Evolutionary conservation across 1,140 invertebrate genomes (phyloP), one percentile per base, ranked within the genome.

Genomic region (Pogonomyrmex californicus): DNA sequence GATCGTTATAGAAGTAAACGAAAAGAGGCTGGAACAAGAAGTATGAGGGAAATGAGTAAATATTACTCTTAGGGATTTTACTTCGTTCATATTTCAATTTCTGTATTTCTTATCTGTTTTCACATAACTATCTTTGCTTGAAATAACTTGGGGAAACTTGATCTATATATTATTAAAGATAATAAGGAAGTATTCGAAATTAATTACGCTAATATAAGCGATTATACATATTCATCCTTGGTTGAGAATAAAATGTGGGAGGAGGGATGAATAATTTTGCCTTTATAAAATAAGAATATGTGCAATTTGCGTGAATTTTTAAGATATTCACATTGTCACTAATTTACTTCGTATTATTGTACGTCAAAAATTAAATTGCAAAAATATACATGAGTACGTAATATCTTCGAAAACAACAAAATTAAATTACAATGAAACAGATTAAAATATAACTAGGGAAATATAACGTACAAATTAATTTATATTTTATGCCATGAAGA

Each of bases 1-100:
- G 83, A 88, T 63, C 77, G 70, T 89, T 76, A 85, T 73, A 58
- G 62, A 86, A 77, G 70, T 88, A 88, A 89, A 86, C 76, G 87
- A 81, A 86, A 89, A 78, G 56, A 70, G 62, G 23, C 30, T 36
- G 33, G 54, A 76, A 62, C 41, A 76, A 56, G n/a, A 14, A 41
- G 47, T 14, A 54, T 12, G 36, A 81, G 10, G 58, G 60, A 36
- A 78, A 65, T 65, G 60, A 60, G 23, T 68, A 81, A 81, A 81
- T 81, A 54, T 81, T 81, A 41, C 47, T 68, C 14, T 81, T 81
- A 70, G 65, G 36, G 63, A 81, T 81, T 81, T 56, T 70, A 41
- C 36, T 54, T 68, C 36, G 4, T 30, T 36, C n/a, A 38, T 51
- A 23, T 70, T 68, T 70, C 63, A 51, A 23, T 68, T 79, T 47